These are phyloP conservation scores for Syngnathus typhle DNA, from an alignment of 2,113 vertebrate species.

Conservation along the genomic window DNA sequence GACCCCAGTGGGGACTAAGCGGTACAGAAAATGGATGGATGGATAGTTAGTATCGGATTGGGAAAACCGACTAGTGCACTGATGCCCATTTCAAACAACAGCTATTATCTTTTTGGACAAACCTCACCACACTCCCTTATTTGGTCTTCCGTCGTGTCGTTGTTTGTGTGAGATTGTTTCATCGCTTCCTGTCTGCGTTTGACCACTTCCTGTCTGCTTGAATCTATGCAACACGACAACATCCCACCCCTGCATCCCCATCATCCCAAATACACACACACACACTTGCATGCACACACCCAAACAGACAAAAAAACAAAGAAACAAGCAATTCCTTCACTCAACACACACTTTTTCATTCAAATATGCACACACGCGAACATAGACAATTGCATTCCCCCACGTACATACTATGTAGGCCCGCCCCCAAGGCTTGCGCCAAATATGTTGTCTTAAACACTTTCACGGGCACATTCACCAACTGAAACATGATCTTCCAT, in stretches of 20 bases:
- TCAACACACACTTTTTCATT: neutral
- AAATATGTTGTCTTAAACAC: too few species aligned
- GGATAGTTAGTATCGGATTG: too few species aligned
- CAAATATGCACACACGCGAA: too few species aligned
- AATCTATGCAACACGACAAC: slow-evolving; percentile 75
- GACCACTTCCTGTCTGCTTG: slow-evolving; percentile 69
- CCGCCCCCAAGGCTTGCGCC: too few species aligned
- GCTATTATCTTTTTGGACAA: neutral
- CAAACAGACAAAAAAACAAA: neutral
- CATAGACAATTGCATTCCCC: too few species aligned
- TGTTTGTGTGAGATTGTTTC: slow-evolving; percentile 29
- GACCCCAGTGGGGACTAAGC: too few species aligned
- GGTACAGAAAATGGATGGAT: too few species aligned
- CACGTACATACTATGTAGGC: too few species aligned
- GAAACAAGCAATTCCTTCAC: neutral
- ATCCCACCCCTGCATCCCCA: slow-evolving; percentile 25
- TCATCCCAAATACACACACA: slow-evolving; percentile 47
- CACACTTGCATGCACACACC: neutral
- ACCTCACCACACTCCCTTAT: neutral
- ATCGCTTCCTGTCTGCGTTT: slow-evolving; percentile 41
- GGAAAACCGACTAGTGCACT: too few species aligned
- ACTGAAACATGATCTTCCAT: too few species aligned
- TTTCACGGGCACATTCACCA: too few species aligned
- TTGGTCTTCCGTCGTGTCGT: neutral
- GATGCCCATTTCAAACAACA: too few species aligned